Evolutionary conservation across 1,140 invertebrate genomes (phyloP).

Genomic region (Sitobion miscanthi): DNA sequence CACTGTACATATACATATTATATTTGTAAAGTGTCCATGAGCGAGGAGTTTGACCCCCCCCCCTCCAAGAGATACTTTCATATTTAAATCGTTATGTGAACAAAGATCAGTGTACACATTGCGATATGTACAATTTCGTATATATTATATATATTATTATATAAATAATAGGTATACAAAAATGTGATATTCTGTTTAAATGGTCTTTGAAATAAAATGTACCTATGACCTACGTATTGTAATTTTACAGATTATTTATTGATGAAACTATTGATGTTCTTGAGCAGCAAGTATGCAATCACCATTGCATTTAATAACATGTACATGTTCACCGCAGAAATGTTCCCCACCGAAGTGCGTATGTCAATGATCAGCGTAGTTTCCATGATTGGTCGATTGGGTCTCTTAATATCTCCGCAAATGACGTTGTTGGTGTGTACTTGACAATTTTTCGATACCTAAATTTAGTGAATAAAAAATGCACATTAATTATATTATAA

Average conservation of each 20-base stretch:
- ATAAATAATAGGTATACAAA: too few species aligned
- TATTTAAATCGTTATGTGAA: too few species aligned
- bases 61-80: too few species aligned
- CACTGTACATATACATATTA: too few species aligned
- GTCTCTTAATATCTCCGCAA: conserved; percentile 72
- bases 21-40: too few species aligned
- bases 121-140: too few species aligned
- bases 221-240: not conserved
- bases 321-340: conserved; percentile 75
- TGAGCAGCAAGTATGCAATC: conserved; percentile 77
- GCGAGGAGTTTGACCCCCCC: too few species aligned
- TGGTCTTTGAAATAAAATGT: not conserved
- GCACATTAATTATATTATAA: not conserved
- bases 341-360: conserved; percentile 74
- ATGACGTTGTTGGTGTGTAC: conserved; percentile 70
- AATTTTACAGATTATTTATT: not conserved
- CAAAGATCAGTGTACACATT: too few species aligned
- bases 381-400: conserved; percentile 75
- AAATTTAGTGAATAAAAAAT: not conserved
- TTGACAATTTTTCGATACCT: not conserved
- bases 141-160: too few species aligned
- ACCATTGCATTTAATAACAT: conserved; percentile 74
- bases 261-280: conserved; percentile 65
- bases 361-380: conserved; percentile 71
- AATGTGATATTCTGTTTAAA: not conserved